Percentiles rank a stretch among this genome's conserved stretches.
phyloP scores from a whole-genome alignment of 2,113 vertebrate genomes.

The Rutilus rutilus region DNA sequence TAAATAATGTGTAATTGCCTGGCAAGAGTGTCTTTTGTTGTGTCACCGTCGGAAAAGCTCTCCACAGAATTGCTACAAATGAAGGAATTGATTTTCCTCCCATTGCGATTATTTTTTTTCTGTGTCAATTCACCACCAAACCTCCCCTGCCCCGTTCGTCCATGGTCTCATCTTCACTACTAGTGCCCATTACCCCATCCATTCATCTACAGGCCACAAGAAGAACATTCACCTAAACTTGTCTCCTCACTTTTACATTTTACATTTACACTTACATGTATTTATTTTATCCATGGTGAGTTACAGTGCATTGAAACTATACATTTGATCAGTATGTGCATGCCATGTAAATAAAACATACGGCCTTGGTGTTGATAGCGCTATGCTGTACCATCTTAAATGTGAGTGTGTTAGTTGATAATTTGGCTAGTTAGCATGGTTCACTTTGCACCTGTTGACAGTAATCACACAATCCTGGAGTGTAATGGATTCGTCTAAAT shows the following conservation, averaged over 20 bases:
- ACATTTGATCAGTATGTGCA: background rate
- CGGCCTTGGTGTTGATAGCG: background rate
- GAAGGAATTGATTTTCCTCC: conserved; percentile 52
- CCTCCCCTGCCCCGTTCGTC: background rate
- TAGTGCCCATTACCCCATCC: conserved; percentile 26
- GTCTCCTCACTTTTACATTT: background rate
- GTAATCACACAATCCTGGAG: background rate
- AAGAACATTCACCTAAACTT: background rate
- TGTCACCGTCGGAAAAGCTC: conserved; percentile 20
- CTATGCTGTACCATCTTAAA: background rate
- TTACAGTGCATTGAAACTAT: background rate
- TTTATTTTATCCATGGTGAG: background rate
- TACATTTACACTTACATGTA: background rate
- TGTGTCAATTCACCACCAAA: background rate
- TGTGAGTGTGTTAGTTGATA: background rate
- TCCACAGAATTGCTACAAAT: conserved; percentile 19
- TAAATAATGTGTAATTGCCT: conserved; percentile 49
- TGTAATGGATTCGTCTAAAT: background rate
- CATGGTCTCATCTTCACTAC: conserved; percentile 10
- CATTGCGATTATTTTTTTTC: conserved; percentile 22
- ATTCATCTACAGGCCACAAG: background rate
- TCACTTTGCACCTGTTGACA: background rate
- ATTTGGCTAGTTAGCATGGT: background rate
- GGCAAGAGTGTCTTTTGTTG: conserved; percentile 44
- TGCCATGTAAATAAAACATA: background rate